Conservation (phyloP, 2,888 invertebrate species). For the Leucania comma region DNA sequence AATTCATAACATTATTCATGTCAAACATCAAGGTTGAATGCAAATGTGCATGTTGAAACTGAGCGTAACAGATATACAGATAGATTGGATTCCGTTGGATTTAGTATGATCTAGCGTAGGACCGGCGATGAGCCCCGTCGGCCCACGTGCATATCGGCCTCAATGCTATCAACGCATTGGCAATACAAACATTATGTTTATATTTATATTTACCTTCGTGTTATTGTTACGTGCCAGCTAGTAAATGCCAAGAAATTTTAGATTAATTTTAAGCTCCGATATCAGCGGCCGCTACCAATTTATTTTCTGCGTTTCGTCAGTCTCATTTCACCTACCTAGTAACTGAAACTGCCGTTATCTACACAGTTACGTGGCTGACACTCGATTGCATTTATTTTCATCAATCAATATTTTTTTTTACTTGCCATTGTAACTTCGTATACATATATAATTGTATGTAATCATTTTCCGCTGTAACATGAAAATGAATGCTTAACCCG, state of each 20-base stretch:
- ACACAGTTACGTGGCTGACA: conserved; percentile 53
- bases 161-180: conserved; percentile 62
- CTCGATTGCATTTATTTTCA: conserved; percentile 42
- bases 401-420: conserved; percentile 49
- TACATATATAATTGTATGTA: conserved; percentile 21
- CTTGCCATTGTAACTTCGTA: conserved; percentile 38
- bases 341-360: conserved; percentile 43
- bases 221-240: conserved; percentile 66
- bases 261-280: conserved; percentile 43
- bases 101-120: conserved; percentile 47
- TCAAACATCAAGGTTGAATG: conserved; percentile 77
- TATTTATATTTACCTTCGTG: conserved; percentile 73
- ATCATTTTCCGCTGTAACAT: conserved; percentile 33
- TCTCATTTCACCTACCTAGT: conserved; percentile 38
- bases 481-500: conserved; percentile 42
- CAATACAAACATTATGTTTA: conserved; percentile 69
- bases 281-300: conserved; percentile 51
- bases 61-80: conserved; percentile 51
- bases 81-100: conserved; percentile 59
- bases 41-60: conserved; percentile 72
- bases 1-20: conserved; percentile 76
- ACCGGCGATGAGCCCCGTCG: conserved; percentile 44
- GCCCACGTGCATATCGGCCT: conserved; percentile 64
- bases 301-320: conserved; percentile 54
- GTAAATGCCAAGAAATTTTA: conserved; percentile 73